phyloP scores from a whole-genome alignment of 2,113 vertebrate genomes.

The Corvus moneduloides region DNA sequence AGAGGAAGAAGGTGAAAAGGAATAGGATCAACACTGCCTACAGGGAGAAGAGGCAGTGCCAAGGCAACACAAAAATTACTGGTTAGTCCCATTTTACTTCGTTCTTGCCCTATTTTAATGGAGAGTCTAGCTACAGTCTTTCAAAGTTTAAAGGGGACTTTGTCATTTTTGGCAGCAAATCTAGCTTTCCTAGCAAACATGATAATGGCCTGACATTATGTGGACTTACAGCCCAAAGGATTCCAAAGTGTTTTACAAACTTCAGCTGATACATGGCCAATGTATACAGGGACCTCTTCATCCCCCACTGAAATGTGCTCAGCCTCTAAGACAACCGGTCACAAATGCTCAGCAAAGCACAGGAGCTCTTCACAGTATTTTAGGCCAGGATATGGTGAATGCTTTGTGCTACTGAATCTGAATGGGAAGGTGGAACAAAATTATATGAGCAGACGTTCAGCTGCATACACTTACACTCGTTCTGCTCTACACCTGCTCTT shows the following conservation, averaged over 20 bases:
- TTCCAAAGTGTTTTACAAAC: background rate
- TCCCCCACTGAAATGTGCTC: background rate
- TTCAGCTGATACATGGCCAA: background rate
- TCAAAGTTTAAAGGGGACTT: background rate
- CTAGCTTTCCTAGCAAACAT: conserved; percentile 39
- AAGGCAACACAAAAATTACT: conserved; percentile 18
- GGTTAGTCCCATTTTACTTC: background rate
- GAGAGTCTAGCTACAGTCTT: background rate
- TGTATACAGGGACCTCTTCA: background rate
- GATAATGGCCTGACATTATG: conserved; percentile 20
- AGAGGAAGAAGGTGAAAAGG: conserved; percentile 43
- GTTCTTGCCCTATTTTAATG: background rate
- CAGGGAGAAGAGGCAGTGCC: background rate
- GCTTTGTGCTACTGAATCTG: background rate
- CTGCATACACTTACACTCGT: background rate
- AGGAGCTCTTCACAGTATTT: background rate
- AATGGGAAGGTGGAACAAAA: background rate
- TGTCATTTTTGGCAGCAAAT: conserved; percentile 40
- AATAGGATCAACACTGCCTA: conserved; percentile 37
- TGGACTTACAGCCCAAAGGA: background rate
- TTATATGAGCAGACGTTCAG: background rate
- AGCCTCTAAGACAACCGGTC: background rate
- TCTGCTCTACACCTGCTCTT: background rate
- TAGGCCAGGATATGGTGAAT: background rate
- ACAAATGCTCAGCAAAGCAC: background rate